A percentile compares a stretch with the other conserved stretches of the same genome.
phyloP scores from a whole-genome alignment of 2,113 vertebrate species.

The Prolemur simus region DNA sequence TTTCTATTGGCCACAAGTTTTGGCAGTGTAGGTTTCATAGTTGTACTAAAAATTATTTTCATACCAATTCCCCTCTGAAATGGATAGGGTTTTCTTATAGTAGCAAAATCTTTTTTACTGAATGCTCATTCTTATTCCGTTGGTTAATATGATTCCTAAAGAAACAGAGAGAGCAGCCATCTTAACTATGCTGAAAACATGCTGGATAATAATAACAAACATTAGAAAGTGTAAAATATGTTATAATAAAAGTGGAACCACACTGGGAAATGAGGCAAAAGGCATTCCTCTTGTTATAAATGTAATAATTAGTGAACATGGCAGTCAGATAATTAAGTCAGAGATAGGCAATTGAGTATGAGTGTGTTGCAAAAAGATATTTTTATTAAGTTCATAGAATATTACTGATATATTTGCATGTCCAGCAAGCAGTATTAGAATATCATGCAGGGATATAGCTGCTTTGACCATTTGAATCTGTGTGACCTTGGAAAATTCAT shows the following conservation, averaged over 20 bases:
- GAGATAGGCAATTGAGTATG: background rate
- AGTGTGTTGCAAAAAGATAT: background rate
- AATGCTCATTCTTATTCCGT: background rate
- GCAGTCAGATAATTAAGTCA: background rate
- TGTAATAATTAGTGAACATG: background rate
- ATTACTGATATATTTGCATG: background rate
- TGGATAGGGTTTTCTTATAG: background rate
- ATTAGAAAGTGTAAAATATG: background rate
- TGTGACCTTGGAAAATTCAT: background rate
- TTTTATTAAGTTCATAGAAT: background rate
- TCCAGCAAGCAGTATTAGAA: background rate
- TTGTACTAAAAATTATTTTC: background rate
- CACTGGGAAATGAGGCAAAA: background rate
- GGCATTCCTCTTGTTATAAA: background rate
- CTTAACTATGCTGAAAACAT: background rate
- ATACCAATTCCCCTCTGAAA: conserved; percentile 1
- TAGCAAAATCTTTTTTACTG: background rate
- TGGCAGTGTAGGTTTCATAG: background rate
- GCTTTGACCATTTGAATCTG: background rate
- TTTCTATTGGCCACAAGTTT: conserved; percentile 16
- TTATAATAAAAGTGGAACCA: background rate
- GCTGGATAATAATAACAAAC: background rate
- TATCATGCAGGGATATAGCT: background rate
- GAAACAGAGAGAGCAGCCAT: background rate
- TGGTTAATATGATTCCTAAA: background rate